Evolutionary conservation across 2,888 invertebrate species (phyloP).

Genomic region (Polymixis flavicincta): DNA sequence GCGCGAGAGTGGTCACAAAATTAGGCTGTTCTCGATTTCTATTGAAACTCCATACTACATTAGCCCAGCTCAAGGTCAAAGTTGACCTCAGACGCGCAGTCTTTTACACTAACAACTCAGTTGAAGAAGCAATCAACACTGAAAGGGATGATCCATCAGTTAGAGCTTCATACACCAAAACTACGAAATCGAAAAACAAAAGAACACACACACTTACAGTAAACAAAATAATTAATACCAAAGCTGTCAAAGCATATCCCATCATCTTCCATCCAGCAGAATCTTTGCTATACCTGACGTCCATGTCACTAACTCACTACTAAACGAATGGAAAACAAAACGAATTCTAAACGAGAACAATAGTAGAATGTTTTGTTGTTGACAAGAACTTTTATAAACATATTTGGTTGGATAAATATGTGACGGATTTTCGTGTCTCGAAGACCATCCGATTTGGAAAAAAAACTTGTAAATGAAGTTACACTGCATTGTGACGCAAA

Average conservation of each 20-base stretch:
- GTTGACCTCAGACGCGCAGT: not conserved
- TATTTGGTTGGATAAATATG: conserved; percentile 34
- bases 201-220: conserved; percentile 35
- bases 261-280: conserved; percentile 70
- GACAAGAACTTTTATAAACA: conserved; percentile 36
- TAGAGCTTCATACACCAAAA: not conserved
- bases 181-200: not conserved
- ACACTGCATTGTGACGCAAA: not conserved
- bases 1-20: not conserved
- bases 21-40: too few species aligned
- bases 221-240: conserved; percentile 69
- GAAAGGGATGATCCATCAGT: not conserved
- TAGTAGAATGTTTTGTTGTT: conserved; percentile 44
- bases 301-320: conserved; percentile 71
- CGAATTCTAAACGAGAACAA: conserved; percentile 39
- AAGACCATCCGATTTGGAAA: not conserved
- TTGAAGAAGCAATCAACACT: not conserved
- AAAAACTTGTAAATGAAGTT: not conserved
- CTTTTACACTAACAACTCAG: not conserved
- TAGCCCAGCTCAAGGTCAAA: not conserved
- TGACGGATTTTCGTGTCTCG: not conserved
- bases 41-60: not conserved
- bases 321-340: conserved; percentile 35
- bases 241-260: conserved; percentile 71
- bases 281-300: conserved; percentile 62